Base-by-base conservation (phyloP, 1,140 invertebrate genomes). In the Drosophila triauraria region DNA sequence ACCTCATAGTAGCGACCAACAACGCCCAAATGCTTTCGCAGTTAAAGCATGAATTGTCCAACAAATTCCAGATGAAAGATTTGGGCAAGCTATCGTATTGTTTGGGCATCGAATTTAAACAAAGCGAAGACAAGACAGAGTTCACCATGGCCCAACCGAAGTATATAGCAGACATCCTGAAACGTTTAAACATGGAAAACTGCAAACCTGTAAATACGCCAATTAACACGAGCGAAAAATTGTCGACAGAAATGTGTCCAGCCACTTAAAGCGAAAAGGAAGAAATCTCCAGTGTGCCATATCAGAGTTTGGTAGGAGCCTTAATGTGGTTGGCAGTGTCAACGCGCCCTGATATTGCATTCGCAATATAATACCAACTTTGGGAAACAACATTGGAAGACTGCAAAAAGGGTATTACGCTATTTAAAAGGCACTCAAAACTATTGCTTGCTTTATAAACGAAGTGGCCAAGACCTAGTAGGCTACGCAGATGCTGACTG, bases 161-260 rank as follows among this genome's bases (percentile, higher is more conserved):
- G 15, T 57, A 59, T 20, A 30, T 59, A 1, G 27, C 42, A 32
- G 42, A 32, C 17, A 46, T 46, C 4, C 40, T 46, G 1, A n/a
- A 57, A 25, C 20, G 35, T 15, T 57, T 57, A 17, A 23, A 32
- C 12, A 59, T 59, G 42, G 42, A 32, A 5, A 47, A 32, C 15
- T 32, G 42, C 2, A 60, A 60, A 9, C 27, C 27, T 6, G 8
- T 23, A 32, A 32, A 59, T 59, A 59, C 27, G 2, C 42, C 42
- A 47, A 57, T 59, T 1, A 59, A 46, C 57, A 46, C 40, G n/a
- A 15, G 9, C 17, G 17, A 47, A 3, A 60, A 60, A 47, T 46
- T 59, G 17, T 46, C 42, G 15, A 59, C 27, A 4, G 17, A 59
- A 46, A 59, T 59, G 57, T 59, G 25, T 20, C 57, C 42, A 46